Evolutionary conservation across 1,140 invertebrate species (phyloP).

Genomic region (Pachyrhynchus sulphureomaculatus): DNA sequence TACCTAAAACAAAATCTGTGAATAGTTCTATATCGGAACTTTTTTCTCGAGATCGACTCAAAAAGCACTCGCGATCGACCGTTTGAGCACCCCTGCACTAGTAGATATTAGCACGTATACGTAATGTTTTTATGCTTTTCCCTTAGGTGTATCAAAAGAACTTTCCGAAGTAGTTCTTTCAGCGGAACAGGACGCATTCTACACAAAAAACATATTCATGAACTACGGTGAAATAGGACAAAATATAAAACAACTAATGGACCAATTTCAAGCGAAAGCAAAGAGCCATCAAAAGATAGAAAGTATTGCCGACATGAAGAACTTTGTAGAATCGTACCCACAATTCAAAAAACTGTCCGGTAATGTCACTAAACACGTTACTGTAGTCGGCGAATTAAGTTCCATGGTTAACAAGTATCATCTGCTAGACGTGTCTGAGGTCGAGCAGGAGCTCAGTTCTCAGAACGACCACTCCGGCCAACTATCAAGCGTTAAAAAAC

Average conservation of each 20-base stretch:
- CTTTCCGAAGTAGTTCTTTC: constrained; percentile 91
- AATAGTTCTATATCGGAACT: too few species aligned
- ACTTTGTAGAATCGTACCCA: constrained; percentile 97
- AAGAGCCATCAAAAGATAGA: constrained; percentile 97
- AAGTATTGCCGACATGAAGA: constrained; percentile 98
- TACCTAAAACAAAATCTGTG: too few species aligned
- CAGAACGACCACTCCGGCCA: constrained; percentile 90
- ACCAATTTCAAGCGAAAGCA: constrained; percentile 95
- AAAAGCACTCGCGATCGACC: too few species aligned
- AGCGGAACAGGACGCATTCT: constrained; percentile 97
- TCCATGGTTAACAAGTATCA: constrained; percentile 75
- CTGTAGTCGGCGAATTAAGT: constrained; percentile 92
- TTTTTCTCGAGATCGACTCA: too few species aligned
- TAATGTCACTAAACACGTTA: constrained; percentile 96
- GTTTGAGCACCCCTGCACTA: too few species aligned
- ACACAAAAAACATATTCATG: constrained; percentile 90
- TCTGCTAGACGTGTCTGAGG: constrained; percentile 90
- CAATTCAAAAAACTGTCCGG: constrained; percentile 99
- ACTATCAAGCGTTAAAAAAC: constrained; percentile 46
- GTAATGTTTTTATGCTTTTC: too few species aligned
- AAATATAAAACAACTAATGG: constrained; percentile 96
- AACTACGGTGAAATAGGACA: constrained; percentile 99
- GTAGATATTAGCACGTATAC: too few species aligned
- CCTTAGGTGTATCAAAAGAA: constrained; percentile 84
- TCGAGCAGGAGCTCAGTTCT: constrained; percentile 94